Evolutionary conservation across 1,140 invertebrate genomes (phyloP), one percentile per base, ranked within the genome.

Genomic region (Drosophila tsacasi): DNA sequence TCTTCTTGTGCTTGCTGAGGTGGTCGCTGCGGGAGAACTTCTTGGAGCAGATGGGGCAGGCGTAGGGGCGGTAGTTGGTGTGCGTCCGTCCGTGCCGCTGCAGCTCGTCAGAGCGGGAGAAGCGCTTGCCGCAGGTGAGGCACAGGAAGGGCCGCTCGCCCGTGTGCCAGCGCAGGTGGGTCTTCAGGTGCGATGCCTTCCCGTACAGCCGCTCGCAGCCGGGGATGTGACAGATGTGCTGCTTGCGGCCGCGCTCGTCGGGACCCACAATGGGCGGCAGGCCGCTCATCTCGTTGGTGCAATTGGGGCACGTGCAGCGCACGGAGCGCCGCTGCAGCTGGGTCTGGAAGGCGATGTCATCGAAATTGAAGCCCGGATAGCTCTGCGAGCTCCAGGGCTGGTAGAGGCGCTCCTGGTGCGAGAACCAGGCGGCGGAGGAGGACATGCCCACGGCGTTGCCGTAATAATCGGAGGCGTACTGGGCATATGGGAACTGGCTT

Each of bases 141-240:
- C 98, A 98, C 0, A 94, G 93, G 79, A 96, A 96, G 0, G 96
- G 96, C 27, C 96, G 93, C 83, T 97, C 97, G 1, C 97, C 97
- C 0, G 95, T 96, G 78, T 97, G 97, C 96, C 96, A 97, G 40
- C 97, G 94, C 0, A 98, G 92, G 93, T 98, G 97, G 0, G 97
- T 97, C 85, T 98, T 96, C 21, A 98, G 92, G 92, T 99, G 97
- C 0, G 97, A 98, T 0, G 97, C 98, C 92, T 98, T 98, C 0
- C 97, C 97, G 87, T 98, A 99, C 12, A 97, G 95, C 93, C 98
- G 98, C 62, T 96, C 96, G 93, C 98, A 99, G n/a, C 97, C 97
- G 6, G 96, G 95, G 30, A 98, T 95, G 93, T 99, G 97, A 92
- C 98, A 99, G 17, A 97, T 95, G 92, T 99, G 98, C 76, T 97